Base-by-base conservation (phyloP, 2,888 invertebrate species). In the Drepana falcataria region DNA sequence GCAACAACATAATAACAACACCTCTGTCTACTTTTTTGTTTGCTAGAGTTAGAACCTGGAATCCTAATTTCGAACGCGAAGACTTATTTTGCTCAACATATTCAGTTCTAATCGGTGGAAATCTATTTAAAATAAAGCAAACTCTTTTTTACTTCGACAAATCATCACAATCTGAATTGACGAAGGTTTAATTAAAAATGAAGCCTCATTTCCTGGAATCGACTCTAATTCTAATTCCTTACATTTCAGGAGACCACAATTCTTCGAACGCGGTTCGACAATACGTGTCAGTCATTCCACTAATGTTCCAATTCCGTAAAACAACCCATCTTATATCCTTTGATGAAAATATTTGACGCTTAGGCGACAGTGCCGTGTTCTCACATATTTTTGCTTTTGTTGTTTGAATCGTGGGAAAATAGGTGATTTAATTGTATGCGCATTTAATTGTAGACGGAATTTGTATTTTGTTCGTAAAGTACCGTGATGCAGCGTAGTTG, bases 241-340 rank as follows among this genome's bases (percentile, higher is more conserved):
- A 79, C 75, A 85, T 85, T 81, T 79, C 61, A 66, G 76, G 68
- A 73, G 77, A 66, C 66, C 65, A 65, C 61, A 66, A 68, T 90
- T 89, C 88, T 71, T 66, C 75, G 88, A 87, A 89, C 65, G 64
- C 63, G 66, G 69, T 69, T 79, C 75, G 68, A 80, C 79, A 79
- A 81, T 79, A 85, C 77, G 86, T 85, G 89, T 88, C 87, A 85
- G 88, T 82, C 85, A 87, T 89, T 88, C 85, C 80, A 87, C 79
- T 86, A 83, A 85, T 81, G 83, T 79, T 76, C 75, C 74, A 79
- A 79, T 88, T 90, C 85, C 86, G 76, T 73, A 83, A 88, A 89
- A 88, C 82, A 78, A 73, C 74, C 77, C 78, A 68, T 70, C 76
- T 76, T 74, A 64, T 71, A 69, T 69, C 74, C 77, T 77, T 80